phyloP scores from a whole-genome alignment of 2,888 invertebrate species.

The Cetonia aurata region DNA sequence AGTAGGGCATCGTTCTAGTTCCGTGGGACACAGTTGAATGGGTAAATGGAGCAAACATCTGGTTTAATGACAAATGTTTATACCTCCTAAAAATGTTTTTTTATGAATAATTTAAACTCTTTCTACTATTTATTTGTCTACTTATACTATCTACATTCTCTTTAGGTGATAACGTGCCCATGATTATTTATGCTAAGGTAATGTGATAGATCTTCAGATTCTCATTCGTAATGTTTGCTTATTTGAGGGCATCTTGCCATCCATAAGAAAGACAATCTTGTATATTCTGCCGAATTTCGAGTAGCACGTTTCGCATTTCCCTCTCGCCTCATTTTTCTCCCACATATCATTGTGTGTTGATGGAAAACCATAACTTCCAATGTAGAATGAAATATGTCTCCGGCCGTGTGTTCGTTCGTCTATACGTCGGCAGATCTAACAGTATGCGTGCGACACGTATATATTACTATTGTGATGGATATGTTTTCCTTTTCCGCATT shows the following conservation, averaged over 20 bases:
- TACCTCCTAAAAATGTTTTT: too few relatives aligned
- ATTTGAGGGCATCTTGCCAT: too few relatives aligned
- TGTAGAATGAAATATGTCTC: conserved; percentile 33
- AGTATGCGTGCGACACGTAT: conserved; percentile 39
- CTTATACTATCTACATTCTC: too few relatives aligned
- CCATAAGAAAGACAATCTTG: too few relatives aligned
- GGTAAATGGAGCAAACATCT: too few relatives aligned
- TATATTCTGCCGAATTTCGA: neutral
- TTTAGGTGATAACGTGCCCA: too few relatives aligned
- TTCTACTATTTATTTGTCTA: too few relatives aligned
- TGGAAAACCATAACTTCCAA: conserved; percentile 36
- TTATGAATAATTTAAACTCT: too few relatives aligned
- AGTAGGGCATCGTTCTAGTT: too few relatives aligned
- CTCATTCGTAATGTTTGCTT: neutral
- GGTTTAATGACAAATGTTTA: too few relatives aligned
- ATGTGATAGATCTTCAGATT: neutral
- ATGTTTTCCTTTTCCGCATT: conserved; percentile 37
- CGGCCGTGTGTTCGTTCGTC: conserved; percentile 7
- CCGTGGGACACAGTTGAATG: too few relatives aligned
- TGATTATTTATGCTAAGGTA: neutral
- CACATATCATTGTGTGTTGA: conserved; percentile 36
- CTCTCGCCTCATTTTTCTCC: conserved; percentile 17
- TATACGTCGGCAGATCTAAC: conserved; percentile 24
- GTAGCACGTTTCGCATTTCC: conserved; percentile 23
- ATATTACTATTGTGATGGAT: conserved; percentile 37